Evolutionary conservation across 2,797 vertebrate genomes (phyloP).

Genomic region (Sarcoramphus papa): DNA sequence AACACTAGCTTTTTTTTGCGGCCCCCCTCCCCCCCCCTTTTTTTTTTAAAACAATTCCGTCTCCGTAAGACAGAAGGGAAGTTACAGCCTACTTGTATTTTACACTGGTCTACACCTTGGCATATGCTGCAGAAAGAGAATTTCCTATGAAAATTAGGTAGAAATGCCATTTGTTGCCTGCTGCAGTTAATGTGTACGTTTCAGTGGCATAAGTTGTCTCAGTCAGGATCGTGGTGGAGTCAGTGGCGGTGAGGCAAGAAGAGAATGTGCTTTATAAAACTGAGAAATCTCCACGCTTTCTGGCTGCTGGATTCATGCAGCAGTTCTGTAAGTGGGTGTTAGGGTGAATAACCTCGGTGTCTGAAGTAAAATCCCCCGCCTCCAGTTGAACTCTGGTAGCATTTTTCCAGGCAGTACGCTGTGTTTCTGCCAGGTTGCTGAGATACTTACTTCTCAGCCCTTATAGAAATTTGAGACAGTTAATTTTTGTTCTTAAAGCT

Average conservation of each 20-base stretch:
- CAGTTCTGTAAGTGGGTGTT: background rate
- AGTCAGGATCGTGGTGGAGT: background rate
- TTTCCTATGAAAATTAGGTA: background rate
- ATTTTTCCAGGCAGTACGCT: background rate
- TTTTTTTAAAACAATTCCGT: no score
- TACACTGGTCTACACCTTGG: background rate
- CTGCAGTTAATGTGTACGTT: background rate
- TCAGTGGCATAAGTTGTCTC: background rate
- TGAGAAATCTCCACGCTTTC: background rate
- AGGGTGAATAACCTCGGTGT: background rate
- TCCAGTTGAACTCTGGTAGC: background rate
- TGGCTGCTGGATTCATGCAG: background rate
- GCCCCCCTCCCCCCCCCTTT: no score
- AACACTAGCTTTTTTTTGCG: rapidly evolving
- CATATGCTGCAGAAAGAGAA: background rate
- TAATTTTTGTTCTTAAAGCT: background rate
- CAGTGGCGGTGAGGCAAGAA: background rate
- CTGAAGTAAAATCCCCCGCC: background rate
- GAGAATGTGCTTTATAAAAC: background rate
- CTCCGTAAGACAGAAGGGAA: background rate
- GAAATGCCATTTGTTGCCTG: background rate
- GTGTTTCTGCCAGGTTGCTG: background rate
- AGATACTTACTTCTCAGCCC: background rate
- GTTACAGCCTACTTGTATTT: background rate
- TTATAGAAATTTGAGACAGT: background rate